Conservation (phyloP, 2,113 vertebrate species). For the Natator depressus region DNA sequence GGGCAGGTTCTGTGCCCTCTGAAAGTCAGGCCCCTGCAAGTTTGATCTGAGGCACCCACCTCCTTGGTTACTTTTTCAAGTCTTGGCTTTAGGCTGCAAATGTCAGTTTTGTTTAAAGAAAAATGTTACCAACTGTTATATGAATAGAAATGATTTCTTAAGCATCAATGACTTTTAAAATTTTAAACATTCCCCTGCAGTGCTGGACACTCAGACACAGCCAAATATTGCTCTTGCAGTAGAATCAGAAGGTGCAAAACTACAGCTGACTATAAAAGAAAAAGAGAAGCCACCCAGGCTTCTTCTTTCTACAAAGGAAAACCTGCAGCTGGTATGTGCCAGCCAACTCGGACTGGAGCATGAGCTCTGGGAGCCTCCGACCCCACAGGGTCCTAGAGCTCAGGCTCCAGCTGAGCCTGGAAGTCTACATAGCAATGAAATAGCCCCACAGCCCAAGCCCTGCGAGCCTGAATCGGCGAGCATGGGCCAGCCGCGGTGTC, state of each 20-base stretch:
- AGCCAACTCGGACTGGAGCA: too few relatives aligned
- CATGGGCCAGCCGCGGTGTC: not conserved
- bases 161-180: not conserved
- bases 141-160: not conserved
- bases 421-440: not conserved
- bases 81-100: not conserved
- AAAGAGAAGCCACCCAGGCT: not conserved
- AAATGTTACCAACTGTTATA: not conserved
- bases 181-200: not conserved
- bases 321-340: too few relatives aligned
- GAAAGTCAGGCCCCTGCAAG: not conserved
- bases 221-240: not conserved
- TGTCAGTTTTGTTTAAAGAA: not conserved
- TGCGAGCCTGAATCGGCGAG: not conserved
- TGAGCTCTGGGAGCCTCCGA: too few relatives aligned
- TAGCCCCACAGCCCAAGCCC: not conserved
- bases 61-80: not conserved
- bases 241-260: not conserved
- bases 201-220: not conserved
- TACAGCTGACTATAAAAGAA: not conserved
- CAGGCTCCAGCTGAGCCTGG: not conserved
- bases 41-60: accelerated
- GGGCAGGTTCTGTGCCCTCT: not conserved
- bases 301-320: not conserved
- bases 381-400: too few relatives aligned